phyloP scores from a whole-genome alignment of 2,797 vertebrate species.

The Sebastes miniatus region DNA sequence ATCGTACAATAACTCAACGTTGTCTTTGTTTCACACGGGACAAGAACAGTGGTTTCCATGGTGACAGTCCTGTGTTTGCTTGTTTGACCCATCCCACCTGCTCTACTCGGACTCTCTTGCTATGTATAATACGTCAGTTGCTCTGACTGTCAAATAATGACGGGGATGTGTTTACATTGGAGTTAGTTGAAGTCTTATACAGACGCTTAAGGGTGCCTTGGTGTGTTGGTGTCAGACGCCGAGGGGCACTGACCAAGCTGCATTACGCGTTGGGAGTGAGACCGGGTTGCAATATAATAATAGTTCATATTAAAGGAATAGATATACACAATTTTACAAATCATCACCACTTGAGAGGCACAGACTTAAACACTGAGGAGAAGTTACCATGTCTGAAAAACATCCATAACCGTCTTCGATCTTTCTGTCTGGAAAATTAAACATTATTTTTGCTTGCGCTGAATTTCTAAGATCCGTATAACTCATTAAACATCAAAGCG shows the following conservation, averaged over 20 bases:
- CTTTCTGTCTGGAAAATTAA: conserved; percentile 15
- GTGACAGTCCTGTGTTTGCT: too few relatives aligned
- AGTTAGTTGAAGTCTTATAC: too few relatives aligned
- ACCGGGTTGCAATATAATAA: neutral
- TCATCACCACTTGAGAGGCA: neutral
- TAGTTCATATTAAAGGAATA: neutral
- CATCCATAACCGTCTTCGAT: neutral
- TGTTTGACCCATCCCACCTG: too few relatives aligned
- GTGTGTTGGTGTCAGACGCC: too few relatives aligned
- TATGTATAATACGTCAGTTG: too few relatives aligned
- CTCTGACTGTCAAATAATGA: too few relatives aligned
- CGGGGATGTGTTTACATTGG: too few relatives aligned
- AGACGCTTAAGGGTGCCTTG: too few relatives aligned
- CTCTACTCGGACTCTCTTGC: rapidly evolving
- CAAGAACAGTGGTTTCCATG: too few relatives aligned
- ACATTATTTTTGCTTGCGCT: conserved; percentile 8
- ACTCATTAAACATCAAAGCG: conserved; percentile 53
- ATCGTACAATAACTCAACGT: too few relatives aligned
- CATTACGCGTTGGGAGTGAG: rapidly evolving
- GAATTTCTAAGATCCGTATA: conserved; percentile 28
- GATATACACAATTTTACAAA: neutral
- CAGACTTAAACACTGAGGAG: neutral
- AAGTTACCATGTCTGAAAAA: neutral
- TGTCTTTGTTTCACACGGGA: too few relatives aligned
- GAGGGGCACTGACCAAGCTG: too few relatives aligned